These are phyloP conservation scores for Brachycybe producta DNA, from an alignment of 2,888 invertebrate genomes.

Conservation along the genomic window DNA sequence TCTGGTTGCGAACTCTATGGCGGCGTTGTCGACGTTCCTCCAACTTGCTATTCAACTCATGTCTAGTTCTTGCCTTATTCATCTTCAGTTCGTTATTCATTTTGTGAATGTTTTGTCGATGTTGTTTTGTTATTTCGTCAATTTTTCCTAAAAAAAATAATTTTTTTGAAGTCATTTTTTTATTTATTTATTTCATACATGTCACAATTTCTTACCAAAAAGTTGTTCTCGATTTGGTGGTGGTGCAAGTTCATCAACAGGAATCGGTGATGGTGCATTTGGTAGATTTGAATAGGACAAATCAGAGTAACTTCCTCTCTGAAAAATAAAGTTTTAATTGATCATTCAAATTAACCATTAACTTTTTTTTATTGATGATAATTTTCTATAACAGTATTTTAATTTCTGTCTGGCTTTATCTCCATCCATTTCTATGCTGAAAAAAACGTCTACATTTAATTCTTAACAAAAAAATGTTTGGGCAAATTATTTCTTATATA, in stretches of 20 bases:
- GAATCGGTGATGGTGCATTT: conserved; percentile 28
- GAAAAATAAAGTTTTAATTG: not conserved
- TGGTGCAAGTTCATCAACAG: conserved; percentile 36
- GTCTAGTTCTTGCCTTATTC: conserved; percentile 33
- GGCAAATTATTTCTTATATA: no score
- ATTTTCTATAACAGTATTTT: no score
- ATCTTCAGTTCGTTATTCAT: conserved; percentile 31
- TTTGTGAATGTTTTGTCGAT: conserved; percentile 31
- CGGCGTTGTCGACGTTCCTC: no score
- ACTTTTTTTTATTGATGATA: no score
- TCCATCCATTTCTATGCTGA: no score
- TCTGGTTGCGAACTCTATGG: no score
- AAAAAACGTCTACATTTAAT: no score
- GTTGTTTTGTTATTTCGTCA: conserved; percentile 30
- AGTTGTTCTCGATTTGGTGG: conserved; percentile 36
- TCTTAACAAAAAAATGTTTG: no score
- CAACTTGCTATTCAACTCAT: conserved; percentile 19
- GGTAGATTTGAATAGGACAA: conserved; percentile 24
- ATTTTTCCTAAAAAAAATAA: conserved; percentile 30
- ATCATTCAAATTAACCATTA: not conserved
- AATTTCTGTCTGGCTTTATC: no score
- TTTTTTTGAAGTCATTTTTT: not conserved
- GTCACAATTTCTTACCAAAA: conserved; percentile 38
- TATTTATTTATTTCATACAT: no score
- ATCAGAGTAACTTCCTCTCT: conserved; percentile 13